These are phyloP conservation scores for Sciurus niger DNA, from an alignment of 2,113 vertebrate species.

Conservation along the genomic window DNA sequence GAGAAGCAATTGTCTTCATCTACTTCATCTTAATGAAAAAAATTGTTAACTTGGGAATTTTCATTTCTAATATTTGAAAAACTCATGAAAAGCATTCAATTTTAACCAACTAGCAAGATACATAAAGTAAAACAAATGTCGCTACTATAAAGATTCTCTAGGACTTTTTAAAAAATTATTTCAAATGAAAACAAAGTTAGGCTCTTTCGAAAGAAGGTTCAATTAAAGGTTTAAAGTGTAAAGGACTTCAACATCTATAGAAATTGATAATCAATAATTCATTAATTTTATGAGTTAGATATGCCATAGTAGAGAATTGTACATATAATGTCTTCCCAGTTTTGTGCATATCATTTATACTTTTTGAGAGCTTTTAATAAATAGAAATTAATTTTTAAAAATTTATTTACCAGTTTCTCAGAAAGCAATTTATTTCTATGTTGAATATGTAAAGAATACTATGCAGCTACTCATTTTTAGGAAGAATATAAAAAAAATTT, in stretches of 20 bases:
- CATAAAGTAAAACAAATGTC: not conserved
- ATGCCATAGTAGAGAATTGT: not conserved
- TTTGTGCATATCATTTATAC: slow-evolving; percentile 3
- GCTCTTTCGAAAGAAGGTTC: not conserved
- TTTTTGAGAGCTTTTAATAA: not conserved
- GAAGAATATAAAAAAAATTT: not conserved
- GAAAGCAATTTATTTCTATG: not conserved
- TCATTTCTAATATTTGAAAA: not conserved
- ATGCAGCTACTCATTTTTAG: not conserved
- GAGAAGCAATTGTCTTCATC: not conserved
- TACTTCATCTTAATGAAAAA: slow-evolving; percentile 23
- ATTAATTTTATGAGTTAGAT: not conserved
- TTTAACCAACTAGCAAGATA: not conserved
- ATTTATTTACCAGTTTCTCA: not conserved
- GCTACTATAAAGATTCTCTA: not conserved
- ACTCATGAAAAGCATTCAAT: not conserved
- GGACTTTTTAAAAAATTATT: slow-evolving; percentile 13
- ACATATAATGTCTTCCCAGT: not conserved
- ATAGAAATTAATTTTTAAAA: slow-evolving; percentile 5
- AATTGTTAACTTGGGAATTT: not conserved
- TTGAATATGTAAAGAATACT: not conserved
- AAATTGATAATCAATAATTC: not conserved
- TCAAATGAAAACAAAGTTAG: not conserved
- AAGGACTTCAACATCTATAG: not conserved
- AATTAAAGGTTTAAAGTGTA: not conserved